Base-by-base conservation (phyloP, 2,113 vertebrate species). In the Otocyon megalotis region DNA sequence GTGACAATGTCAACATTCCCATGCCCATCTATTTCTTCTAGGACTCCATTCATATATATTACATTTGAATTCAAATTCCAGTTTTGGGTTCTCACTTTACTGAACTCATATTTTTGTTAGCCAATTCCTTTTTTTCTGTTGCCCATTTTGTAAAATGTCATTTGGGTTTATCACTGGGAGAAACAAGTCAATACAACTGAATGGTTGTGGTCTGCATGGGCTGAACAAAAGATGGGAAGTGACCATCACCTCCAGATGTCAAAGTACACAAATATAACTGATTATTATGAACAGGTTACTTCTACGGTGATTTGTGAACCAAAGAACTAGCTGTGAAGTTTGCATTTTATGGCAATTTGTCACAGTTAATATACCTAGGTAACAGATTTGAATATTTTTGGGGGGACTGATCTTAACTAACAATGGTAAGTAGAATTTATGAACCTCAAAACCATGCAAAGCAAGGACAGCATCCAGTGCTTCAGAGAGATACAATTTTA, bases 141-240 rank as follows among this genome's bases (percentile, higher is more conserved):
- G 28, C 5, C 4, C 3, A 50, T 12, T 88, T 94, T 71, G 3
- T 69, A 35, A 88, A 95, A 65, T 48, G 9, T 74, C 37, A 53
- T 10, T 74, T 85, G 32, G 7, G 2, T 53, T 77, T 85, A 43
- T 89, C 24, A 62, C 13, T 35, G 5, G 15, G 48, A 54, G 5
- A 94, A 32, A 86, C n/a, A 62, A 74, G 0, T 0, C 17, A 90
- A 16, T 17, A 20, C 22, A 90, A 6, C 8, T 50, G 14, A 2
- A 19, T 9, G 16, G 16, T 77, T 76, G 0, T 30, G 56, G 1
- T 72, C 37, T 3, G 0, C 11, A 22, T 58, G 20, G 0, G 58
- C 16, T 63, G 32, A 22, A 50, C 16, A 28, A 54, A 35, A 82
- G 58, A 87, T 53, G 13, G 4, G 3, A 24, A 28, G 30, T n/a